phyloP scores from a whole-genome alignment of 2,797 vertebrate species.

The Malacoraja senta region DNA sequence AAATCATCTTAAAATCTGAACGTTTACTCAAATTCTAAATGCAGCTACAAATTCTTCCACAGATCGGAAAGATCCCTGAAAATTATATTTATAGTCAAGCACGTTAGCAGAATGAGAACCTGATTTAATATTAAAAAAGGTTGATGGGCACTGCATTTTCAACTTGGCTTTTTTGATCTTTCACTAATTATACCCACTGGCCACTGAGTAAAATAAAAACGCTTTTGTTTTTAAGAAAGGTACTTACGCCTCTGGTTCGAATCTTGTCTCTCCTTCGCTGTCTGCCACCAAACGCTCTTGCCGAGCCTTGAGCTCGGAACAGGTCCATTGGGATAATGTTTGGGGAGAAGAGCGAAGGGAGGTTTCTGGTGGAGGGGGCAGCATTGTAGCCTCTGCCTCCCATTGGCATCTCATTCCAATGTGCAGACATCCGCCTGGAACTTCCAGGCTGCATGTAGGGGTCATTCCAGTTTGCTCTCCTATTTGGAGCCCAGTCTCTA shows the following conservation, averaged over 20 bases:
- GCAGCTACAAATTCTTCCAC: conserved; percentile 9
- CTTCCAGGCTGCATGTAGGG: conserved; percentile 55
- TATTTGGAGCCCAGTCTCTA: conserved; percentile 50
- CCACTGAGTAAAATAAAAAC: conserved; percentile 25
- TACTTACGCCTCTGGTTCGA: conserved; percentile 73
- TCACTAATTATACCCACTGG: neutral
- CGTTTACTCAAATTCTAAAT: neutral
- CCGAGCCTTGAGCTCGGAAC: conserved; percentile 71
- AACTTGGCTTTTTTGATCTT: conserved; percentile 43
- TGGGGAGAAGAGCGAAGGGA: conserved; percentile 85
- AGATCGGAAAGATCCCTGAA: neutral
- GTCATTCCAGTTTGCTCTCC: conserved; percentile 57
- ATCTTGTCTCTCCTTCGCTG: conserved; percentile 77
- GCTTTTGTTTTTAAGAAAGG: conserved; percentile 36
- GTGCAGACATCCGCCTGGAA: conserved; percentile 64
- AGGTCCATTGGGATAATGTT: conserved; percentile 79
- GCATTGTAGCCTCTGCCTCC: conserved; percentile 66
- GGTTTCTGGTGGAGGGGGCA: conserved; percentile 57
- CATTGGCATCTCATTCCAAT: conserved; percentile 65
- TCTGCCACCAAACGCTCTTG: conserved; percentile 66
- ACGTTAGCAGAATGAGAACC: neutral
- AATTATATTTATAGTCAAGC: neutral
- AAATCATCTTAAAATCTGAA: neutral
- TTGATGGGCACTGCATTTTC: neutral
- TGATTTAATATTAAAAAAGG: conserved; percentile 20